Conservation (phyloP, 2,113 vertebrate species). For the Chroicocephalus ridibundus region DNA sequence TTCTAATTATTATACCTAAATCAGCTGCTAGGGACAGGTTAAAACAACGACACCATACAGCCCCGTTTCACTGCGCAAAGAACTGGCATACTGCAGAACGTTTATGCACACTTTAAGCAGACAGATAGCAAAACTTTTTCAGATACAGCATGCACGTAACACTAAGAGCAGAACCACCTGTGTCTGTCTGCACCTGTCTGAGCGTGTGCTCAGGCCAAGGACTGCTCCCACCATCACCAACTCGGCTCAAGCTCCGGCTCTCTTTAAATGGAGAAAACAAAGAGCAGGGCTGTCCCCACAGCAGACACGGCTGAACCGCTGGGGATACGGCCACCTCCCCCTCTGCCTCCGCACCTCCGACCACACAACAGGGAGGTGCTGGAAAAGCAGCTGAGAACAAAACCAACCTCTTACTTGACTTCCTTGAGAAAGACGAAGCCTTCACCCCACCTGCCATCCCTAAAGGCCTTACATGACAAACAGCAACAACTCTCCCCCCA, state of each 20-base stretch:
- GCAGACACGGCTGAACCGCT: not conserved
- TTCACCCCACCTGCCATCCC: not conserved
- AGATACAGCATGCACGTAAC: not conserved
- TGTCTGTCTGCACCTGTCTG: fast-evolving
- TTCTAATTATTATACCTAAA: not conserved
- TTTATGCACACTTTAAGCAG: not conserved
- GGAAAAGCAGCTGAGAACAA: not conserved
- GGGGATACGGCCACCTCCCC: not conserved
- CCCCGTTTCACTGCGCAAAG: not conserved
- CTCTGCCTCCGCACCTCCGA: fast-evolving
- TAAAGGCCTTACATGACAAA: not conserved
- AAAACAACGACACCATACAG: not conserved
- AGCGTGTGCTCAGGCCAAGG: not conserved
- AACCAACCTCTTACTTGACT: not conserved
- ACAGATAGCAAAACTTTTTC: not conserved
- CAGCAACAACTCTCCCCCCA: too few species aligned
- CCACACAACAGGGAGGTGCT: not conserved
- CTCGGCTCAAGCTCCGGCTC: not conserved
- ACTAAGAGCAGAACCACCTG: not conserved
- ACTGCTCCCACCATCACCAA: not conserved
- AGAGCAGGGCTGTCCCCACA: not conserved
- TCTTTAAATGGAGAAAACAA: not conserved
- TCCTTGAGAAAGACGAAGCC: not conserved
- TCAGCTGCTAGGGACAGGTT: not conserved
- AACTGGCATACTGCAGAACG: not conserved